Evolutionary conservation across 1,140 invertebrate genomes (phyloP).

Genomic region (Drosophila ohnishii): DNA sequence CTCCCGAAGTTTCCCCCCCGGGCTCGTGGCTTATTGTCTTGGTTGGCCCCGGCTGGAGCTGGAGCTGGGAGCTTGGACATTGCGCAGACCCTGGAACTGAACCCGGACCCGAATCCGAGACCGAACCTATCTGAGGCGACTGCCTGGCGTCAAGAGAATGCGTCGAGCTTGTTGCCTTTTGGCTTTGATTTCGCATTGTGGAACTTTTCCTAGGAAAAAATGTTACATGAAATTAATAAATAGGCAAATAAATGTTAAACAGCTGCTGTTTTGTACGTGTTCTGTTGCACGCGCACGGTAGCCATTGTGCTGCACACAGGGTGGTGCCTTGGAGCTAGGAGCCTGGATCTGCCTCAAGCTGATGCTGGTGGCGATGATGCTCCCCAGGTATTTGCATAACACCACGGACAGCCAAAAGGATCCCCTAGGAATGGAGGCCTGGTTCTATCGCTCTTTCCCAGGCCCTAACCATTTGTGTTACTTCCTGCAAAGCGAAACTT

Average conservation of each 20-base stretch:
- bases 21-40: slow-evolving; percentile 68
- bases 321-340: slow-evolving; percentile 47
- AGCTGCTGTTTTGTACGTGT: slow-evolving; percentile 79
- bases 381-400: slow-evolving; percentile 74
- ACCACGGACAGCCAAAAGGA: slow-evolving; percentile 60
- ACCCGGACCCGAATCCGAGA: slow-evolving; percentile 27
- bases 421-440: slow-evolving; percentile 8
- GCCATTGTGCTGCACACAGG: slow-evolving; percentile 79
- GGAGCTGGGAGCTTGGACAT: slow-evolving; percentile 65
- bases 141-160: slow-evolving; percentile 81
- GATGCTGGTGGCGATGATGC: slow-evolving; percentile 54
- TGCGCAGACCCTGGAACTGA: slow-evolving; percentile 50
- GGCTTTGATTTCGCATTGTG: slow-evolving; percentile 81
- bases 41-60: slow-evolving; percentile 55
- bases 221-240: slow-evolving; percentile 82
- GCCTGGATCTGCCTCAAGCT: slow-evolving; percentile 11
- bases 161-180: slow-evolving; percentile 77
- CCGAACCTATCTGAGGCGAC: slow-evolving; percentile 48
- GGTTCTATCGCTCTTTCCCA: slow-evolving; percentile 59
- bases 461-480: slow-evolving; percentile 34
- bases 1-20: slow-evolving; percentile 44
- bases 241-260: slow-evolving; percentile 82
- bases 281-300: slow-evolving; percentile 78
- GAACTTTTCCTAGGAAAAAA: slow-evolving; percentile 79
- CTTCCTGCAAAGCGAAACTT: slow-evolving; percentile 35